Conservation (phyloP, 1,140 invertebrate genomes). For the Trichomalopsis sarcophagae region DNA sequence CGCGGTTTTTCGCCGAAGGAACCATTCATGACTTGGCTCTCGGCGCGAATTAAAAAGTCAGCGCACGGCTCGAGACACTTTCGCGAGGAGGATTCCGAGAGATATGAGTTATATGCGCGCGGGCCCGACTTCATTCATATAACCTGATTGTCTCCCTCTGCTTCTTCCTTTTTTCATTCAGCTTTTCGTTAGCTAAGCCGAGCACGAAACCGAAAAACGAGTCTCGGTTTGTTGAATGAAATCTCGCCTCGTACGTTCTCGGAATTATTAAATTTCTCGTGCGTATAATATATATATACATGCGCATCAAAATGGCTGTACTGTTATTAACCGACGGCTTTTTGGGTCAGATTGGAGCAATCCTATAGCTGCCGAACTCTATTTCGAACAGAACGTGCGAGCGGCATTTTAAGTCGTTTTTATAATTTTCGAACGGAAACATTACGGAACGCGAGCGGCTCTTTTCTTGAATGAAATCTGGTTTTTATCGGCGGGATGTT, state of each 20-base stretch:
- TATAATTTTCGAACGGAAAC: not conserved
- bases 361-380: not conserved
- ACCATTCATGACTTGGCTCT: constrained; percentile 27
- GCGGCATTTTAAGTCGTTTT: not conserved
- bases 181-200: constrained; percentile 12
- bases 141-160: not conserved
- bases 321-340: not conserved
- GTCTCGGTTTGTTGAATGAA: constrained; percentile 42
- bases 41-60: constrained; percentile 34
- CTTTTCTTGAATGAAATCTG: constrained; percentile 24
- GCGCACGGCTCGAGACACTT: constrained; percentile 37
- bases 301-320: not conserved
- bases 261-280: constrained; percentile 40
- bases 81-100: constrained; percentile 22
- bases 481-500: not conserved
- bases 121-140: constrained; percentile 35
- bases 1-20: constrained; percentile 30
- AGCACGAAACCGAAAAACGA: constrained; percentile 20
- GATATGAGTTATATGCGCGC: constrained; percentile 35
- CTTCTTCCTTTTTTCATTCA: constrained; percentile 8
- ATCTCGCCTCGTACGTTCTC: constrained; percentile 18
- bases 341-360: not conserved
- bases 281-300: not conserved
- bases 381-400: not conserved
- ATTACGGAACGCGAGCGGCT: not conserved